phyloP scores from a whole-genome alignment of 1,140 invertebrate genomes.

The Sminthurides bifidus region DNA sequence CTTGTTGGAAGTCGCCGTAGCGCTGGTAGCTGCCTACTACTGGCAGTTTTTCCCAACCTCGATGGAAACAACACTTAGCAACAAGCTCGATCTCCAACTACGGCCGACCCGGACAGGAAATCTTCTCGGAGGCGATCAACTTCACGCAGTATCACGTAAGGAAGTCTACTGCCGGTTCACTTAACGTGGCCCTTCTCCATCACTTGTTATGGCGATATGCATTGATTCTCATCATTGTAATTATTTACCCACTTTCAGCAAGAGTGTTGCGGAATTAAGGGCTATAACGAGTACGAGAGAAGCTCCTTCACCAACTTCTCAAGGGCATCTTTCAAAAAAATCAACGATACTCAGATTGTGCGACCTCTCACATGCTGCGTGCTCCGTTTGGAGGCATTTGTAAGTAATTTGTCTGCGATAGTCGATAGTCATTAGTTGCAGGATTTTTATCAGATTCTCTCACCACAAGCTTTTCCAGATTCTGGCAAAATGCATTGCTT shows the following conservation, averaged over 20 bases:
- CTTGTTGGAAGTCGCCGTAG: constrained; percentile 28
- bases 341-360: constrained; percentile 8
- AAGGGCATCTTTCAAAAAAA: constrained; percentile 32
- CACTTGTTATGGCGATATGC: too few species aligned
- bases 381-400: constrained; percentile 32
- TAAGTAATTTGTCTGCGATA: constrained; percentile 33
- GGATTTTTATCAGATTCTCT: not conserved
- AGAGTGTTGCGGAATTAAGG: constrained; percentile 45
- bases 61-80: constrained; percentile 37
- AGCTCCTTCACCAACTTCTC: constrained; percentile 41
- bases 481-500: too few species aligned
- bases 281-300: constrained; percentile 41
- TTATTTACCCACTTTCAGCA: constrained; percentile 41
- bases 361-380: constrained; percentile 35
- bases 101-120: constrained; percentile 35
- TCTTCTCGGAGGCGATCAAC: constrained; percentile 42
- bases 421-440: constrained; percentile 19
- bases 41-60: constrained; percentile 37
- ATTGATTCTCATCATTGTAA: too few species aligned
- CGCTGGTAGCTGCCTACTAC: constrained; percentile 32
- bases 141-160: constrained; percentile 43
- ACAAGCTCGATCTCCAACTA: constrained; percentile 38
- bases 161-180: too few species aligned
- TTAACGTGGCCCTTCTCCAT: too few species aligned
- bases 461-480: too few species aligned